Conservation (phyloP, 92 coral and sea anemone genomes). For the Phenganax subtilis region DNA sequence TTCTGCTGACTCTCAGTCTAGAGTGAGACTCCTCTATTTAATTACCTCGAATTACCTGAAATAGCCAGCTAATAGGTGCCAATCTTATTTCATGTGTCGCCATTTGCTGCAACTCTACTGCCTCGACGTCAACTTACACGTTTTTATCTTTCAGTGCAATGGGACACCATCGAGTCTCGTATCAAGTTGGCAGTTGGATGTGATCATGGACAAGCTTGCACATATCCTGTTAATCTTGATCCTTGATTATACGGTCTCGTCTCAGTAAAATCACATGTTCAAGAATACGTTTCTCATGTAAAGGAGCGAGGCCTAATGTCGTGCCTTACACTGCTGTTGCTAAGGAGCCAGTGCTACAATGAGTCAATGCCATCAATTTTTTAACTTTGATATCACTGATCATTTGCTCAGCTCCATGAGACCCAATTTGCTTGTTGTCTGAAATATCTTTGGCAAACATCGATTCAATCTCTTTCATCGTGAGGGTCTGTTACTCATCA, state of each 20-base stretch:
- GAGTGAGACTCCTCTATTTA: too few species aligned
- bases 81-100: too few species aligned
- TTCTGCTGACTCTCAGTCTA: too few species aligned
- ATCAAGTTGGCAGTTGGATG: constrained; percentile 84
- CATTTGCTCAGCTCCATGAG: too few species aligned
- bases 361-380: constrained; percentile 66
- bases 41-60: constrained; percentile 18
- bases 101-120: too few species aligned
- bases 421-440: too few species aligned
- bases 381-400: too few species aligned
- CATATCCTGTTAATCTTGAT: too few species aligned
- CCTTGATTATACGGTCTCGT: constrained; percentile 92
- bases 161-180: constrained; percentile 86
- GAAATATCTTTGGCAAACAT: too few species aligned
- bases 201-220: constrained; percentile 75
- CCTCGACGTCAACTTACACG: too few species aligned
- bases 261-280: constrained; percentile 92
- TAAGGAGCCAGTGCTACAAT: constrained; percentile 92
- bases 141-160: too few species aligned
- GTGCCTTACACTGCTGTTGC: constrained; percentile 98
- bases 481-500: constrained; percentile 42
- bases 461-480: constrained; percentile 52
- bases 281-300: constrained; percentile 55
- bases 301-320: constrained; percentile 73
- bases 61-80: too few species aligned